These are phyloP conservation scores for Dioctria rufipes DNA, from an alignment of 2,888 invertebrate genomes.

Conservation along the genomic window DNA sequence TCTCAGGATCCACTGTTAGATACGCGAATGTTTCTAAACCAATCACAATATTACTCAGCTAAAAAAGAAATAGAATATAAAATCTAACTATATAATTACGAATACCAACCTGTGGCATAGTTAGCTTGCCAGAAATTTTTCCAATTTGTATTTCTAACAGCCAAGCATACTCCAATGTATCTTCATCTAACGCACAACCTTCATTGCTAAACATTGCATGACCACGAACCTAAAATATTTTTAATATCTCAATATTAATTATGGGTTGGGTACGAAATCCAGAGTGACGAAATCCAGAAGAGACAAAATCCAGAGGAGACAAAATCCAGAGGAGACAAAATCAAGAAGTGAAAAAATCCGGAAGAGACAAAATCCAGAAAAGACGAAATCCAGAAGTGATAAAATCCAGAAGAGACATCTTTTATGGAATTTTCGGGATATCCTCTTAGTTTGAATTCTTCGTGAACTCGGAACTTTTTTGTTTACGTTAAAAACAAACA, in stretches of 20 bases:
- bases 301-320: no score
- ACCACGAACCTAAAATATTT: slow-evolving; percentile 80
- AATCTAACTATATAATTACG: not conserved
- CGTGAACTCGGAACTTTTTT: no score
- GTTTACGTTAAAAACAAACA: no score
- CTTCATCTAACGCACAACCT: slow-evolving; percentile 90
- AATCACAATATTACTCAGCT: slow-evolving; percentile 88
- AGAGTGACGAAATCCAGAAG: no score
- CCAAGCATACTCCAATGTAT: slow-evolving; percentile 98
- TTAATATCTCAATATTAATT: slow-evolving; percentile 58
- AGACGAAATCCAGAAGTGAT: no score
- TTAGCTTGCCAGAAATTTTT: slow-evolving; percentile 91
- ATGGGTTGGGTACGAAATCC: not conserved
- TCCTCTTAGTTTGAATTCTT: no score
- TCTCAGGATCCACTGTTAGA: slow-evolving; percentile 90
- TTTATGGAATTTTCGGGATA: no score
- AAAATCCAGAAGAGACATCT: no score
- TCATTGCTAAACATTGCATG: slow-evolving; percentile 97
- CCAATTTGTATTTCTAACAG: slow-evolving; percentile 95
- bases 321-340: no score
- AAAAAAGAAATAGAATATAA: slow-evolving; percentile 51
- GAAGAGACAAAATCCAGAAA: no score
- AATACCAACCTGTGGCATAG: slow-evolving; percentile 80
- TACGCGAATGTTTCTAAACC: slow-evolving; percentile 91
- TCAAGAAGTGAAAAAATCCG: not conserved